Evolutionary conservation across 2,888 invertebrate species (phyloP), one percentile per base, ranked within the genome.

Genomic region (Parnassius mnemosyne): DNA sequence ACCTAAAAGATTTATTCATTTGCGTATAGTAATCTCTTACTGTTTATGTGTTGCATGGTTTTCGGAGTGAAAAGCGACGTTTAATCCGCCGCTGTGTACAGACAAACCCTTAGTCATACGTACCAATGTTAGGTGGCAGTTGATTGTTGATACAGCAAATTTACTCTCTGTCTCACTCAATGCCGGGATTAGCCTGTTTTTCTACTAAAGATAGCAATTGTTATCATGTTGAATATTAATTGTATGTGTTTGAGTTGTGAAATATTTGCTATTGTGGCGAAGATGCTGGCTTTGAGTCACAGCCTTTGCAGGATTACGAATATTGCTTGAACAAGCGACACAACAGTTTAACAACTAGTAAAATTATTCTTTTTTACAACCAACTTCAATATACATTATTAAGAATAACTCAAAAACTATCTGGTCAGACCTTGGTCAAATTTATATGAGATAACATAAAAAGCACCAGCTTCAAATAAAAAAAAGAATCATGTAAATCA

Each of bases 61-160:
- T 43, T 10, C 43, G 43, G 43, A 10, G 43, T 43, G 11, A 43
- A 1, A 43, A 43, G 43, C 46, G 47, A 10, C 43, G 13, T 55
- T 43, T 25, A 16, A 47, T 65, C 60, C 43, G 60, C 66, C 58
- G 65, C 55, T 44, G 25, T 61, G 65, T 80, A 69, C 73, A 72
- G 53, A 58, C 59, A 16, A 61, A 58, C 67, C 84, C 73, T 83
- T 81, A 80, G 64, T 73, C 77, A 81, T 79, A 85, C 77, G 78
- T 80, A 77, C 78, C 77, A 73, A 83, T 79, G 82, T 80, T 81
- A 85, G 86, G 83, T 87, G 84, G 82, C 79, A 73, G 79, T 74
- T 83, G 83, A 82, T 82, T 89, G 89, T 90, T 89, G 84, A 76
- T 83, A 76, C 80, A 85, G 89, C 85, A 90, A 89, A 90, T 90